phyloP scores from a whole-genome alignment of 2,113 vertebrate genomes.

The Terrapene triunguis region DNA sequence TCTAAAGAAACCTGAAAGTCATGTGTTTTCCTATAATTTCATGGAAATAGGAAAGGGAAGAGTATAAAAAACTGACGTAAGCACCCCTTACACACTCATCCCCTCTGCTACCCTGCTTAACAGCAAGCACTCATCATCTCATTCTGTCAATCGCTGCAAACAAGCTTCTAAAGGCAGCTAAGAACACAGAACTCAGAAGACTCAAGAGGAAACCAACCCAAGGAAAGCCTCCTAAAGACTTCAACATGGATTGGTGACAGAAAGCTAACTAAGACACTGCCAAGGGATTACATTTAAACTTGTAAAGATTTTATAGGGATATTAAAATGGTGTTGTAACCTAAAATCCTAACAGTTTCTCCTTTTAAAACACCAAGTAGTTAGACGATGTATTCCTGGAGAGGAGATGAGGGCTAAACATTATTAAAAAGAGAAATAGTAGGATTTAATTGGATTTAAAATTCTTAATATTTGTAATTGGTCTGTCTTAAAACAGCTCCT shows the following conservation, averaged over 20 bases:
- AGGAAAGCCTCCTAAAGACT: not conserved
- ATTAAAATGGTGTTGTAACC: too few relatives aligned
- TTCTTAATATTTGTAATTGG: too few relatives aligned
- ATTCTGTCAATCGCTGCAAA: not conserved
- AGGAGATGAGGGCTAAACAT: too few relatives aligned
- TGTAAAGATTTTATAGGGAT: too few relatives aligned
- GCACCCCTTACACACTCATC: not conserved
- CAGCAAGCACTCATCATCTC: not conserved
- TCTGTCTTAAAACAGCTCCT: too few relatives aligned
- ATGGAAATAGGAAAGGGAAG: not conserved
- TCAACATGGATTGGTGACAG: not conserved
- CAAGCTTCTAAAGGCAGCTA: not conserved
- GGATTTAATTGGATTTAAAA: too few relatives aligned
- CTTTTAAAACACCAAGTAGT: too few relatives aligned
- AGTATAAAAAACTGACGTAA: not conserved
- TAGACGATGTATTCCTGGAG: too few relatives aligned
- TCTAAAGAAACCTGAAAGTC: not conserved
- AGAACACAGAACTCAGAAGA: not conserved
- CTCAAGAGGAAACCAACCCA: not conserved
- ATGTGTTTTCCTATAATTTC: not conserved
- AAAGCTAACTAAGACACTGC: too few relatives aligned
- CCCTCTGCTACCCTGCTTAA: not conserved
- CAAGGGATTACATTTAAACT: too few relatives aligned
- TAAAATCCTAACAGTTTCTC: too few relatives aligned
- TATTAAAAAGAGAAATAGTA: too few relatives aligned